Evolutionary conservation across 1,140 invertebrate species (phyloP).

Genomic region (Anastatus disparis): DNA sequence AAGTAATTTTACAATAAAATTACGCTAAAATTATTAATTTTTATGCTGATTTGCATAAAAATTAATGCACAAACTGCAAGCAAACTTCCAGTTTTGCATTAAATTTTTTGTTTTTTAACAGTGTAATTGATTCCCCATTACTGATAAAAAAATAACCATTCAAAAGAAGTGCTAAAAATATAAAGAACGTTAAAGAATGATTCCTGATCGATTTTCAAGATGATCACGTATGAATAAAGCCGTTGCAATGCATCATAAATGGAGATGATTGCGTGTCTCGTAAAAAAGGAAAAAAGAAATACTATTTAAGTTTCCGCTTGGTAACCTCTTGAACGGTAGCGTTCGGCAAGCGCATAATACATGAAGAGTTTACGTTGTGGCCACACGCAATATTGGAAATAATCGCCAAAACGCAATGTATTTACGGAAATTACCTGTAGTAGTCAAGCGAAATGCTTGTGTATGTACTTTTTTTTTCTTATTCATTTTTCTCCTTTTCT

Average conservation of each 20-base stretch:
- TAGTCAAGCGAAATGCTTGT: constrained; percentile 12
- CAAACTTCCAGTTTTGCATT: too few relatives aligned
- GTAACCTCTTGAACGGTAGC: neutral
- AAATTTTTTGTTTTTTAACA: too few relatives aligned
- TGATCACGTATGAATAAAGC: neutral
- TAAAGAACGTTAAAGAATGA: neutral
- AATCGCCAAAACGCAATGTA: constrained; percentile 32
- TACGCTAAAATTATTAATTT: too few relatives aligned
- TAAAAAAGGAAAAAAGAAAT: neutral
- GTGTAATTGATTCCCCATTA: too few relatives aligned
- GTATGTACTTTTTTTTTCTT: constrained; percentile 10
- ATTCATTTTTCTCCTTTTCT: too few relatives aligned
- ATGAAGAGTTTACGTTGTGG: constrained; percentile 18
- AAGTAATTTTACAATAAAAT: too few relatives aligned
- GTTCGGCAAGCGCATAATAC: too few relatives aligned
- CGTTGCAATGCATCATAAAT: neutral
- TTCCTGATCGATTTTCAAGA: constrained; percentile 3
- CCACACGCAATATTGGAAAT: constrained; percentile 33
- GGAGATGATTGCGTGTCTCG: neutral
- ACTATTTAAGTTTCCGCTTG: constrained; percentile 24
- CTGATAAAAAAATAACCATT: too few relatives aligned
- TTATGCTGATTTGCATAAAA: too few relatives aligned
- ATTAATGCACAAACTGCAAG: too few relatives aligned
- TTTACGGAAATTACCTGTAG: constrained; percentile 39
- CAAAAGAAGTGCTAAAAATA: neutral